Evolutionary conservation across 2,888 invertebrate genomes (phyloP), one percentile per base, ranked within the genome.

Genomic region (Drosophila tripunctata): DNA sequence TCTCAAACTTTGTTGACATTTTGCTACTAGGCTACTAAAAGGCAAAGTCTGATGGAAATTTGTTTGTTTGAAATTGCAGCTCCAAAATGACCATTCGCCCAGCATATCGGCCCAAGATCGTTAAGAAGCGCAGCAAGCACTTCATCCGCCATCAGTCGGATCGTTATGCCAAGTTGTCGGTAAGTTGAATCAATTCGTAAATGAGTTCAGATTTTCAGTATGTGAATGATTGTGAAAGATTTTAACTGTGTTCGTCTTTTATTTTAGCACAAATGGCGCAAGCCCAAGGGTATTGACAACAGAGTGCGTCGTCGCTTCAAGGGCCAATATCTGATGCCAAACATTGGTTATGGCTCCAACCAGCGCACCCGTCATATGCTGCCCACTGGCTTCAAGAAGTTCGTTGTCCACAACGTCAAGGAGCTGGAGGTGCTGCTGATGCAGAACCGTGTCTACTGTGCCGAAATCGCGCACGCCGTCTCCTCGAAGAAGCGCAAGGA

Each of bases 241-340:
- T 22, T n/a, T 71, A 64, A 70, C 17, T 31, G 2, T 19, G 10
- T 1, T 4, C n/a, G 8, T 41, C 4, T 24, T 14, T 1, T 19
- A n/a, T 51, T 65, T 68, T 51, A 97, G 97, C 94, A 96, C 83
- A 98, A 97, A 94, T 99, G 99, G 99, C 96, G 99, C 91, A 99
- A 99, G 93, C 99, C 99, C 15, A 99, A 99, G 93, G 99, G 99
- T 97, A 99, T 99, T 92, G 99, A 99, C 93, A 99, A 99, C 95
- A 95, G 99, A 92, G 99, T 99, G 45, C 95, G 99, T 85, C 96
- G 99, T 91, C 95, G 99, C 86, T 99, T 99, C 94, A 99, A 99
- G 96, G 99, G 99, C 24, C 99, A 99, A 91, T 98, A 96, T 91
- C 93, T 97, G 93, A 99, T 99, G 99, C 99, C 99, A 76, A 98